Evolutionary conservation across 2,113 vertebrate species (phyloP).

Genomic region (Tetrax tetrax): DNA sequence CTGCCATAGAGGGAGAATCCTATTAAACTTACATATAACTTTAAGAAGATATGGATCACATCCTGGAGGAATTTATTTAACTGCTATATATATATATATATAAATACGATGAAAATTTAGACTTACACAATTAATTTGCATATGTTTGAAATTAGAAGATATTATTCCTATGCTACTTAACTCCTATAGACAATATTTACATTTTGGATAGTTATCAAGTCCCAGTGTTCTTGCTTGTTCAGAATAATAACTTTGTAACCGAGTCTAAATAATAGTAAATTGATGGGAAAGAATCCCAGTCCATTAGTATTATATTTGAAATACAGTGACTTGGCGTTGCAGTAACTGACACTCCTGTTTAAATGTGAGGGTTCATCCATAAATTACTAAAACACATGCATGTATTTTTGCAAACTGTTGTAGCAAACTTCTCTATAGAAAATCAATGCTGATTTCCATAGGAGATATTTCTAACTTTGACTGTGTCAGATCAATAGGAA

Average conservation of each 20-base stretch:
- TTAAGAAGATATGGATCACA: background rate
- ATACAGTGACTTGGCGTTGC: background rate
- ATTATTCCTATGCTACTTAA: background rate
- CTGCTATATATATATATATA: background rate
- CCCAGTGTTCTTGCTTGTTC: background rate
- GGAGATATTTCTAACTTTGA: background rate
- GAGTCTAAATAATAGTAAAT: background rate
- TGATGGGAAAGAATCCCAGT: background rate
- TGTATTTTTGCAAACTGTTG: background rate
- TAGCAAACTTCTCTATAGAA: background rate
- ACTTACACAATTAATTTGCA: background rate
- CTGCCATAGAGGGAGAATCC: background rate
- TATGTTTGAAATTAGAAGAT: background rate
- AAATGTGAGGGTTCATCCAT: background rate
- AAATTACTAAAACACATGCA: background rate
- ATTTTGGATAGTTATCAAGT: background rate
- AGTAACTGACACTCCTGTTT: background rate
- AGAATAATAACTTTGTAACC: background rate
- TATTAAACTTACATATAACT: background rate
- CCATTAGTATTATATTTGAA: background rate
- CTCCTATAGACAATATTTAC: background rate
- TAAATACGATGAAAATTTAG: no score
- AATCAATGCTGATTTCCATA: background rate
- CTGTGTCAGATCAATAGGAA: background rate
- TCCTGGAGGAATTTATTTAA: background rate